Evolutionary conservation across 2,888 invertebrate species (phyloP).

Genomic region (Cerastoderma edule): DNA sequence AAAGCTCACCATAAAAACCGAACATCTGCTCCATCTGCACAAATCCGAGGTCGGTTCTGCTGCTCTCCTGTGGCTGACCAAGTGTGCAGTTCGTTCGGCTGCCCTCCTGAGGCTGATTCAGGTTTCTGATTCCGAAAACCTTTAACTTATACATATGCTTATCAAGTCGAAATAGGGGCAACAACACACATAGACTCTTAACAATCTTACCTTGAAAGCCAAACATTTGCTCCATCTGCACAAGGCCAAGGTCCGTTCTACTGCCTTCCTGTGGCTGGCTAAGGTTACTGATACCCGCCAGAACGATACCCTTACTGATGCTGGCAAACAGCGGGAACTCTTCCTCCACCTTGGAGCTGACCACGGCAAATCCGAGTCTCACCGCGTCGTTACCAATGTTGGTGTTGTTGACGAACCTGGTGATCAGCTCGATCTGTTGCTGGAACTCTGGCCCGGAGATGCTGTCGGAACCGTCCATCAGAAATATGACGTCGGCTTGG

Average conservation of each 20-base stretch:
- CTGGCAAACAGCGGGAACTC: slow-evolving; percentile 30
- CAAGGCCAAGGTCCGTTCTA: slow-evolving; percentile 53
- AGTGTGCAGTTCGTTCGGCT: too few species aligned
- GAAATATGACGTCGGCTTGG: slow-evolving; percentile 58
- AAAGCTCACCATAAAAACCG: slow-evolving; percentile 34
- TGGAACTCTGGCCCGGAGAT: slow-evolving; percentile 57
- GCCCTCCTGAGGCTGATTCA: too few species aligned
- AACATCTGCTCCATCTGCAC: slow-evolving; percentile 60
- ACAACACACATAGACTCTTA: too few species aligned
- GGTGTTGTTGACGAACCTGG: slow-evolving; percentile 35
- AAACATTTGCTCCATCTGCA: slow-evolving; percentile 59
- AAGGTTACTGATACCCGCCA: slow-evolving; percentile 22
- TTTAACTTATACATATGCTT: too few species aligned
- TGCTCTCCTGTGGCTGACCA: slow-evolving; percentile 58
- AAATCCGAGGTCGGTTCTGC: slow-evolving; percentile 53
- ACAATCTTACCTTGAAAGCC: slow-evolving; percentile 33
- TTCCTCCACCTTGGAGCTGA: slow-evolving; percentile 54
- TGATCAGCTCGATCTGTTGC: slow-evolving; percentile 50
- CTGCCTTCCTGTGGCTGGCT: slow-evolving; percentile 60
- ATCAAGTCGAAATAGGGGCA: slow-evolving; percentile 13
- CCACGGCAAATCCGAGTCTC: slow-evolving; percentile 50
- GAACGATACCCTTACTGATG: slow-evolving; percentile 25
- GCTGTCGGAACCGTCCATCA: slow-evolving; percentile 61
- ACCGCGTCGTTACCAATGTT: slow-evolving; percentile 42
- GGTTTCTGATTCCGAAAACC: too few species aligned